Base-by-base conservation (phyloP, 2,888 invertebrate species). In the Melipona bicolor region DNA sequence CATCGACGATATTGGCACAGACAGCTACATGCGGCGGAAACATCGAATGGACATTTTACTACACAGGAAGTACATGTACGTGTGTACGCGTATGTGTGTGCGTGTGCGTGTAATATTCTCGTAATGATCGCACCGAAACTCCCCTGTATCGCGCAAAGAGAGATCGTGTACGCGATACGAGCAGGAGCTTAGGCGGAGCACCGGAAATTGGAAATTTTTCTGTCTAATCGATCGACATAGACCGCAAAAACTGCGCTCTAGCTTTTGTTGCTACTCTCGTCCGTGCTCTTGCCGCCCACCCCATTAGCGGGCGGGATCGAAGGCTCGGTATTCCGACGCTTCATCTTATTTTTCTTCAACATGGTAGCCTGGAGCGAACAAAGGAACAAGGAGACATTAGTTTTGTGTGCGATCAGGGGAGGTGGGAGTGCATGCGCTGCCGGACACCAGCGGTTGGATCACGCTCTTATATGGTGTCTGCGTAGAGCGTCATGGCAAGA, bases 311-410 rank as follows among this genome's bases (percentile, higher is more conserved):
- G 96, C 94, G 96, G 95, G 95, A 97, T 97, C 95, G 96, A 96
- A 93, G 97, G 97, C 95, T 97, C 97, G 92, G 97, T 97, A 95
- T 98, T 97, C 93, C 98, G 97, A 95, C 99, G 97, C 96, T 98
- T 99, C 96, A 99, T 98, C 97, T 99, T 99, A 96, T 97, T 97
- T 97, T 99, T 99, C 97, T 99, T 99, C 97, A 99, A 97, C 99
- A 99, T 99, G 96, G 99, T 99, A 95, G 99, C 99, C 99, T 99
- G 96, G 93, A 93, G 94, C 93, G 93, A 94, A 94, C 93, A 94
- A 91, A 94, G 92, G 93, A 94, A 94, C 90, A 94, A 92, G 93
- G 92, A 93, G 91, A 92, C 64, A 94, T 94, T 94, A 94, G 93
- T 94, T 73, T 69, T 91, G 91, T 91, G 91, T 92, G 92, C 92